phyloP scores from a whole-genome alignment of 2,888 invertebrate genomes.

The Caenorhabditis virilis region DNA sequence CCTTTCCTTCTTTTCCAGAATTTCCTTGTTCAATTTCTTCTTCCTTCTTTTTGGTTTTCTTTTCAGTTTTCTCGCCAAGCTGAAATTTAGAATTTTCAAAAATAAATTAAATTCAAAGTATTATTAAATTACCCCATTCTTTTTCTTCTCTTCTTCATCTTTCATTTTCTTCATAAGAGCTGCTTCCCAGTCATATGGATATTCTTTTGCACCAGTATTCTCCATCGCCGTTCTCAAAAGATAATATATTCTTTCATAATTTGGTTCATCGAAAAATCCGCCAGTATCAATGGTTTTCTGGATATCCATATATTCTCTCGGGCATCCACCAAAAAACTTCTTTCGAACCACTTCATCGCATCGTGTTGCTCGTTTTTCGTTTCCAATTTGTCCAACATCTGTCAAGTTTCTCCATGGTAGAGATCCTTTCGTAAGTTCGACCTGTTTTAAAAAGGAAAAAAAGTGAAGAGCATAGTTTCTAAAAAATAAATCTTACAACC shows the following conservation, averaged over 20 bases:
- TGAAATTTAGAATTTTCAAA: too few relatives aligned
- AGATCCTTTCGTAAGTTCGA: constrained; percentile 56
- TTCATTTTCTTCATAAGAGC: constrained; percentile 16
- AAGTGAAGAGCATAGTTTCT: too few relatives aligned
- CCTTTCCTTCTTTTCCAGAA: constrained; percentile 8
- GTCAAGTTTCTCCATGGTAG: constrained; percentile 60
- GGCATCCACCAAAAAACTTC: constrained; percentile 57
- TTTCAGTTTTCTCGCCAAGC: constrained; percentile 11
- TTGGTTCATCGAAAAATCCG: constrained; percentile 59
- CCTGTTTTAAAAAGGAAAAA: constrained; percentile 5
- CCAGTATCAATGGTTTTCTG: constrained; percentile 49
- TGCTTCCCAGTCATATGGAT: constrained; percentile 35
- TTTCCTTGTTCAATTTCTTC: constrained; percentile 21
- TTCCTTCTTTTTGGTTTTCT: constrained; percentile 18
- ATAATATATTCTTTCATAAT: constrained; percentile 54
- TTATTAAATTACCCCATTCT: constrained; percentile 11
- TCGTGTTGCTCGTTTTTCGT: constrained; percentile 48
- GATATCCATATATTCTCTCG: constrained; percentile 56
- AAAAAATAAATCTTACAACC: constrained; percentile 39
- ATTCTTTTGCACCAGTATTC: constrained; percentile 37
- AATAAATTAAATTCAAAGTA: too few relatives aligned
- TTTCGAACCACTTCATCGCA: constrained; percentile 42
- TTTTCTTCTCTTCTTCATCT: constrained; percentile 23
- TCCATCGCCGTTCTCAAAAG: constrained; percentile 46
- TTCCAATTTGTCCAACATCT: constrained; percentile 56